Evolutionary conservation across 2,113 vertebrate genomes (phyloP).

Genomic region (Hippocampus abdominalis): DNA sequence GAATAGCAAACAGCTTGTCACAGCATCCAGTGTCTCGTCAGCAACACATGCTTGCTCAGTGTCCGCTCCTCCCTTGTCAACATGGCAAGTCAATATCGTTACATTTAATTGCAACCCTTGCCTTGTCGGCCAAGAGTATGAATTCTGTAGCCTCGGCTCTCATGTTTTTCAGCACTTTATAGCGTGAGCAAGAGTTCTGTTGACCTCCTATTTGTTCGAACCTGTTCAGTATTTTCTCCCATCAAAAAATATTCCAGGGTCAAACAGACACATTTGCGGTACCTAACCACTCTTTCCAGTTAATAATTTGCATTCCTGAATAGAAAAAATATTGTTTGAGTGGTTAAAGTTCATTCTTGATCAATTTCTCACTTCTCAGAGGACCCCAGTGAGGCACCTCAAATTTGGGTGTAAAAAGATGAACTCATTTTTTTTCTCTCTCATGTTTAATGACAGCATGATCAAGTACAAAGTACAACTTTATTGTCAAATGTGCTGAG

Average conservation of each 20-base stretch:
- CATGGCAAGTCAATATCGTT: conserved; percentile 28
- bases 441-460: too few species aligned
- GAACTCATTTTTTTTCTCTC: too few species aligned
- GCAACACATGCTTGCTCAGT: conserved; percentile 1
- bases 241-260: neutral
- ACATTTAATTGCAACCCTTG: conserved; percentile 28
- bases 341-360: too few species aligned
- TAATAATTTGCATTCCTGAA: too few species aligned
- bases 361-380: too few species aligned
- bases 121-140: conserved; percentile 15
- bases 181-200: conserved; percentile 7
- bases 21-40: conserved; percentile 46
- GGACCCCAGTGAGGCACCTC: too few species aligned
- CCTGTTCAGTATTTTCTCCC: neutral
- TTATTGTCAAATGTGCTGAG: too few species aligned
- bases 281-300: too few species aligned
- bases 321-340: too few species aligned
- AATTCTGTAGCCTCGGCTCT: conserved; percentile 1
- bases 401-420: too few species aligned
- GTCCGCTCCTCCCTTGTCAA: conserved; percentile 40
- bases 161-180: conserved; percentile 25
- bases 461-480: neutral
- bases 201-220: neutral
- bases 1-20: conserved; percentile 63
- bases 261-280: too few species aligned